Evolutionary conservation across 2,888 invertebrate species (phyloP).

Genomic region (Phaonia tiefii): DNA sequence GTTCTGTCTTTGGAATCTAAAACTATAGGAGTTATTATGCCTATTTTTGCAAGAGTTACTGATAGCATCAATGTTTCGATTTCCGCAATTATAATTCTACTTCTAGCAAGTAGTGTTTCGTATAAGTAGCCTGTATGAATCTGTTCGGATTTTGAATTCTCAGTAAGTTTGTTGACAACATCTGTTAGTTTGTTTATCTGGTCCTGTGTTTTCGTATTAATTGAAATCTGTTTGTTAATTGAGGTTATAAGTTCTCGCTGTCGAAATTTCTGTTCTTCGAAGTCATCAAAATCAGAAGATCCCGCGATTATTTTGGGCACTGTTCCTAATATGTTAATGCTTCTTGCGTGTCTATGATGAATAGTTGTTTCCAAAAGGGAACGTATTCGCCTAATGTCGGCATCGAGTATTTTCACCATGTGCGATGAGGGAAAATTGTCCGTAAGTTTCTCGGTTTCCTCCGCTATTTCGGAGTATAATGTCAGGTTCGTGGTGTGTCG

Average conservation of each 20-base stretch:
- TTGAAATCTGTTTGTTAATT: background rate
- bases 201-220: too few species aligned
- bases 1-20: constrained; percentile 16
- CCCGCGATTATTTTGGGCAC: constrained; percentile 7
- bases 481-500: background rate
- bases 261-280: too few species aligned
- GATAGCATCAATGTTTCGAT: constrained; percentile 24
- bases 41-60: constrained; percentile 28
- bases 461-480: background rate
- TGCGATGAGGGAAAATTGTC: constrained; percentile 33
- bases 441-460: background rate
- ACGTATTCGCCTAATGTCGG: constrained; percentile 36
- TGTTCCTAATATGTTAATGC: constrained; percentile 3
- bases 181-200: background rate
- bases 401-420: constrained; percentile 30
- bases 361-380: background rate
- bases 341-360: background rate
- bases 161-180: constrained; percentile 41
- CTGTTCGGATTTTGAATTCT: constrained; percentile 13
- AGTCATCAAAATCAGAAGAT: background rate
- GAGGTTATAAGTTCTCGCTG: background rate
- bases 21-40: constrained; percentile 21
- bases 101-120: constrained; percentile 19
- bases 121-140: background rate
- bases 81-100: constrained; percentile 36